Evolutionary conservation across 2,113 vertebrate species (phyloP).

Genomic region (human (Homo sapiens)): DNA sequence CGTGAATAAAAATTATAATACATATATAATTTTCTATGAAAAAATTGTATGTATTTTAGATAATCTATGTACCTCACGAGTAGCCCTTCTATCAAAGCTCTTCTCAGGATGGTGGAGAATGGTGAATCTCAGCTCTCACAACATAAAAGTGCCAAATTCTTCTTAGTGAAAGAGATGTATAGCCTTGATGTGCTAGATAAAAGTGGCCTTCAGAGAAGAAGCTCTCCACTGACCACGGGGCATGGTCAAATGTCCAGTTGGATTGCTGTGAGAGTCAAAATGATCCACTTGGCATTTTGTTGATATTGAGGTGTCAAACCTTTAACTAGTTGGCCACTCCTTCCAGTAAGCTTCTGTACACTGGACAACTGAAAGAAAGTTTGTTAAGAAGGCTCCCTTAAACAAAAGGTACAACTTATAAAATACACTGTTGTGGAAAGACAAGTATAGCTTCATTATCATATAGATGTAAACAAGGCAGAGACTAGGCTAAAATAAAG

Average conservation of each 20-base stretch:
- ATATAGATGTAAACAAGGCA: neutral
- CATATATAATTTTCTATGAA: neutral
- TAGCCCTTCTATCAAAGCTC: neutral
- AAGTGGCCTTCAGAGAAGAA: neutral
- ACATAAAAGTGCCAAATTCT: neutral
- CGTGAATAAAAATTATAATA: neutral
- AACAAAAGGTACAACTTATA: neutral
- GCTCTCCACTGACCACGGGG: neutral
- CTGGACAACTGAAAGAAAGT: neutral
- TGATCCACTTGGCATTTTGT: neutral
- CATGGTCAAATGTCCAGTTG: neutral
- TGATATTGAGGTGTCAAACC: neutral
- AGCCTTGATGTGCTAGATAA: neutral
- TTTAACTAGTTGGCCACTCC: neutral
- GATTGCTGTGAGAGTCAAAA: neutral
- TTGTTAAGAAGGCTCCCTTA: neutral
- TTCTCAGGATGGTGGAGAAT: neutral
- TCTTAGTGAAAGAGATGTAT: neutral
- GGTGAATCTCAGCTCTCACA: neutral
- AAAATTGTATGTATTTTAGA: neutral
- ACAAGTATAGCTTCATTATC: neutral
- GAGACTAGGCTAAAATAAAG: neutral
- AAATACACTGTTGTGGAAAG: neutral
- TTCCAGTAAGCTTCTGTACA: neutral
- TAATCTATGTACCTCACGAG: neutral